Evolutionary conservation across 2,113 vertebrate genomes (phyloP).

Genomic region (Microtus montanus): DNA sequence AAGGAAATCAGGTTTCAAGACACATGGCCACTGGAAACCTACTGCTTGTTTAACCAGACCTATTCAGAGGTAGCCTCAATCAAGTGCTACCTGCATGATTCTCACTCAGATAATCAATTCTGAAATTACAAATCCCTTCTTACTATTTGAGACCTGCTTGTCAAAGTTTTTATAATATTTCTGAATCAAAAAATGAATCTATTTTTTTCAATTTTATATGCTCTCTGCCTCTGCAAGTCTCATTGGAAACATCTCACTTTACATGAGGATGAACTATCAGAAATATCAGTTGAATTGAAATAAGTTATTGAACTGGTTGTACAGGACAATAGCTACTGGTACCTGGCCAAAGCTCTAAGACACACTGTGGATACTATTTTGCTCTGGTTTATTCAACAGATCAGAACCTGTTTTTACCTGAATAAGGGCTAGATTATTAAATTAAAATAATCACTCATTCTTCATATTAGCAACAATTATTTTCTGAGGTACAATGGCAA

Average conservation of each 20-base stretch:
- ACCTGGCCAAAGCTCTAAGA: not conserved
- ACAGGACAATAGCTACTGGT: not conserved
- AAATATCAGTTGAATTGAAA: conserved; percentile 47
- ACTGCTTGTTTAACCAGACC: not conserved
- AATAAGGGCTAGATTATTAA: not conserved
- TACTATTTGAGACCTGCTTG: conserved; percentile 16
- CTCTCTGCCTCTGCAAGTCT: conserved; percentile 45
- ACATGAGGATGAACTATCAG: not conserved
- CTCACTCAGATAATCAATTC: conserved; percentile 9
- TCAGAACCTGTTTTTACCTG: not conserved
- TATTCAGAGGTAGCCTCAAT: not conserved
- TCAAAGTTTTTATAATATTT: conserved; percentile 30
- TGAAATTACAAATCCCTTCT: not conserved
- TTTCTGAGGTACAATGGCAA: not conserved
- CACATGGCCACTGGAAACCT: no score
- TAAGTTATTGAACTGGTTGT: conserved; percentile 21
- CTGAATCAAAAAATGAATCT: conserved; percentile 53
- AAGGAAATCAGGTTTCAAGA: not conserved
- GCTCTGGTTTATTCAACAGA: not conserved
- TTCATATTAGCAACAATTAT: not conserved
- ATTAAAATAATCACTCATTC: not conserved
- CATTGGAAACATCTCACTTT: not conserved
- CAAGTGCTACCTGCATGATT: not conserved
- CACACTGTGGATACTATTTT: not conserved
- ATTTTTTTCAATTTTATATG: conserved; percentile 45